Conservation (phyloP, 2,888 invertebrate species). For the Andrena flavipes region DNA sequence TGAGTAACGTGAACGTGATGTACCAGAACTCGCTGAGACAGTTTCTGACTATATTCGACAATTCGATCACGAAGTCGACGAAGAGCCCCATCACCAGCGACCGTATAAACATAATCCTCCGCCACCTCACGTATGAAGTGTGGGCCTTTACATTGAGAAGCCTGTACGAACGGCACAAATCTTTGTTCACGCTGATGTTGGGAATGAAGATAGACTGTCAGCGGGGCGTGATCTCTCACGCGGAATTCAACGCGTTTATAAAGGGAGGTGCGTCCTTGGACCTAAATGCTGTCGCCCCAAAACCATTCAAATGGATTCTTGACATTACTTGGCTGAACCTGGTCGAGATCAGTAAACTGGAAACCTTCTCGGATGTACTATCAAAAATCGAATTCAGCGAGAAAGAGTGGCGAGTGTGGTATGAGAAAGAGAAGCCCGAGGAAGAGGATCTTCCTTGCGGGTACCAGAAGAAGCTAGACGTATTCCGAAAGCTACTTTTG, state of each 20-base stretch:
- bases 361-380: slow-evolving; percentile 92
- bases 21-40: slow-evolving; percentile 98
- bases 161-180: slow-evolving; percentile 96
- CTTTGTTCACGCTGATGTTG: slow-evolving; percentile 96
- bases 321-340: slow-evolving; percentile 98
- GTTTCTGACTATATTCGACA: slow-evolving; percentile 96
- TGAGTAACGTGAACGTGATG: slow-evolving; percentile 98
- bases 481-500: slow-evolving; percentile 93
- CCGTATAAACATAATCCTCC: slow-evolving; percentile 94
- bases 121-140: slow-evolving; percentile 95
- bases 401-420: slow-evolving; percentile 95
- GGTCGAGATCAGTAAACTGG: slow-evolving; percentile 95
- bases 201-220: slow-evolving; percentile 98
- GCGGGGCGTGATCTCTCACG: slow-evolving; percentile 92
- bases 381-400: slow-evolving; percentile 94
- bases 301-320: slow-evolving; percentile 97
- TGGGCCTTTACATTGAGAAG: slow-evolving; percentile 97
- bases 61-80: slow-evolving; percentile 95
- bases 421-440: slow-evolving; percentile 96
- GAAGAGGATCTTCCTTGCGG: slow-evolving; percentile 96
- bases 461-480: slow-evolving; percentile 93
- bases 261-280: slow-evolving; percentile 98
- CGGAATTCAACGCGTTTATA: slow-evolving; percentile 97
- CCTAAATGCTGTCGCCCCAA: slow-evolving; percentile 95
- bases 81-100: slow-evolving; percentile 94